Conservation (phyloP, 1,140 invertebrate genomes). For the Nixonia krombeini region DNA sequence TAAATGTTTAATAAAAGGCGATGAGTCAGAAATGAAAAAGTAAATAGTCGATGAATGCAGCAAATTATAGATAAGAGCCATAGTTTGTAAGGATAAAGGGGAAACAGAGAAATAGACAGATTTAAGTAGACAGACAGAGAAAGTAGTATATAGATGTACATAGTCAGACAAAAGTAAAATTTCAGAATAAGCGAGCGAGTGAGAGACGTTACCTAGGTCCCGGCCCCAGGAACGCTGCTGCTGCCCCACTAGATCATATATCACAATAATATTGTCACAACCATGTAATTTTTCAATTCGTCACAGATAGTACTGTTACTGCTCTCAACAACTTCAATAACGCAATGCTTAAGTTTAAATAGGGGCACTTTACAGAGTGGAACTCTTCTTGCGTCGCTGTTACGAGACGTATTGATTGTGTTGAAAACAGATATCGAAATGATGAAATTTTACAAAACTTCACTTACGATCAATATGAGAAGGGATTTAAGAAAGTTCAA, state of each 20-base stretch:
- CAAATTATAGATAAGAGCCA: constrained; percentile 36
- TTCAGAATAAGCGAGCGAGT: constrained; percentile 67
- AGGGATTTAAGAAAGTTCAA: no score
- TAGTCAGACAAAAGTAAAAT: constrained; percentile 57
- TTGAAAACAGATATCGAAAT: no score
- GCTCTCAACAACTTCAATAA: constrained; percentile 31
- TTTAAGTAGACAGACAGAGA: constrained; percentile 43
- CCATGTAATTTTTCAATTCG: constrained; percentile 61
- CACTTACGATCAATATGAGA: no score
- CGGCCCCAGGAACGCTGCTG: constrained; percentile 72
- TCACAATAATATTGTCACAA: constrained; percentile 70
- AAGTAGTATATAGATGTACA: constrained; percentile 39
- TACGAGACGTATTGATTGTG: constrained; percentile 4
- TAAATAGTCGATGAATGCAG: constrained; percentile 13
- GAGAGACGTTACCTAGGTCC: constrained; percentile 72
- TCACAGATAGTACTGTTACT: constrained; percentile 54
- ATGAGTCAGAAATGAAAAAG: constrained; percentile 5
- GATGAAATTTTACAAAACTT: no score
- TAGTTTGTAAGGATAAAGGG: constrained; percentile 24
- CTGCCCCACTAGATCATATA: constrained; percentile 73
- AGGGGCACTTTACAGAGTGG: constrained; percentile 15
- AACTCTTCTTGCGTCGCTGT: constrained; percentile 8
- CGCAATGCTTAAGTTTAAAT: constrained; percentile 12
- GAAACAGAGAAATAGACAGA: constrained; percentile 44
- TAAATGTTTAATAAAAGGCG: neutral